Percentiles rank a stretch among this genome's conserved stretches.
These are phyloP conservation scores for Masticophis lateralis DNA, from an alignment of 2,797 vertebrate genomes.

Conservation along the genomic window DNA sequence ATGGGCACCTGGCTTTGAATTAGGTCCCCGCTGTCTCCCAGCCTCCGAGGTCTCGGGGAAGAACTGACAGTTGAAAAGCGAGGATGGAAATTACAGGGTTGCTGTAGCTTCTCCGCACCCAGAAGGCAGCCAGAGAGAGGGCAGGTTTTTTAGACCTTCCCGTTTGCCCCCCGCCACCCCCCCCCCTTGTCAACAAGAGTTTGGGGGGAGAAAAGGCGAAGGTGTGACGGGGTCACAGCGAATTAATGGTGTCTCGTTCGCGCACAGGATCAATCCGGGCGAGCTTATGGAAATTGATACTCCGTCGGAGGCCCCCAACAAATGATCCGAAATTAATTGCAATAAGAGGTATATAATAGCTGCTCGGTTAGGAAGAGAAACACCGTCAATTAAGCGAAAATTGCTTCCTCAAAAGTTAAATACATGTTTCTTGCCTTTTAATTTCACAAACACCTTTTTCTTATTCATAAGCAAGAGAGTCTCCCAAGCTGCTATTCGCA, in stretches of 20 bases:
- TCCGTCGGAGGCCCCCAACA: neutral
- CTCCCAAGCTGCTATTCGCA: neutral
- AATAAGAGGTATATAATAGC: constrained; percentile 13
- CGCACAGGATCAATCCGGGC: neutral
- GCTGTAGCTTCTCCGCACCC: neutral
- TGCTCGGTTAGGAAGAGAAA: constrained; percentile 7
- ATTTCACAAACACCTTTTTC: constrained; percentile 17
- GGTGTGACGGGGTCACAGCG: neutral
- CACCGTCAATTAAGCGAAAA: neutral
- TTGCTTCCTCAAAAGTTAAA: neutral
- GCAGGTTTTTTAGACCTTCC: neutral
- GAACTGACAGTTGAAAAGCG: neutral
- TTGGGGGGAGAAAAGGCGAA: neutral
- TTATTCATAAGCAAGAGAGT: neutral
- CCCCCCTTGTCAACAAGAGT: neutral
- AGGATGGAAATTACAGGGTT: neutral
- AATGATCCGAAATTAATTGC: constrained; percentile 17
- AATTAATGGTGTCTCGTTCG: neutral
- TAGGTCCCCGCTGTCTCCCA: neutral
- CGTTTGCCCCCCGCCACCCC: neutral
- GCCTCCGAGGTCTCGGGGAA: neutral
- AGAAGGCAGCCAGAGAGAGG: neutral
- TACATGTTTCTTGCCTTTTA: neutral
- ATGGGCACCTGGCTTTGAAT: neutral
- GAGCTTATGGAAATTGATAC: neutral